A percentile compares a stretch with the other conserved stretches of the same genome.
These are phyloP conservation scores for Drosophila koepferae DNA, from an alignment of 2,888 invertebrate genomes.

Conservation along the genomic window DNA sequence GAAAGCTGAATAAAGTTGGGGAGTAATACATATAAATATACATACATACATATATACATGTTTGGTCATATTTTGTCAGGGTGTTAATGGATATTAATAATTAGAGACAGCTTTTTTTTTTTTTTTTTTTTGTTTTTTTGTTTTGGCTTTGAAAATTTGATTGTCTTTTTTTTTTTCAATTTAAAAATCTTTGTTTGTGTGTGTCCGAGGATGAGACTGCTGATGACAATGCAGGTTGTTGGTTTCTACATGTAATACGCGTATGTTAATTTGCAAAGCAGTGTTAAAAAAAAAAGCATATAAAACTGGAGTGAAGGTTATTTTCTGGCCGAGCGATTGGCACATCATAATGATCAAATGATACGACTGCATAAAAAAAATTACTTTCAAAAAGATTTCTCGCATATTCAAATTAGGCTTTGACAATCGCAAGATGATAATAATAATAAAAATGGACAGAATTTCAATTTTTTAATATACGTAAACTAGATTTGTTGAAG, in stretches of 20 bases:
- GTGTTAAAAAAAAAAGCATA: slow-evolving; percentile 42
- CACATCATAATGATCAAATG: slow-evolving; percentile 25
- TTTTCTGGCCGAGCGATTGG: slow-evolving; percentile 21
- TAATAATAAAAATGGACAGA: neutral
- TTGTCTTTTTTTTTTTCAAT: slow-evolving; percentile 33
- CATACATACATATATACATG: neutral
- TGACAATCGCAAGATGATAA: neutral
- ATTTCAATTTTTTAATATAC: neutral
- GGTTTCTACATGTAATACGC: slow-evolving; percentile 30
- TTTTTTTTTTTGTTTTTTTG: slow-evolving; percentile 37
- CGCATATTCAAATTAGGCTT: neutral
- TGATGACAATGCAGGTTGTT: slow-evolving; percentile 58
- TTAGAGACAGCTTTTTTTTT: slow-evolving; percentile 50
- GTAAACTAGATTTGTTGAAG: neutral
- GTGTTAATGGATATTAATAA: slow-evolving; percentile 71
- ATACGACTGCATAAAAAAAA: slow-evolving; percentile 9
- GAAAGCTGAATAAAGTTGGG: slow-evolving; percentile 47
- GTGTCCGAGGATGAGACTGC: slow-evolving; percentile 11
- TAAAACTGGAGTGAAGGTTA: slow-evolving; percentile 54
- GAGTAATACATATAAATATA: slow-evolving; percentile 1
- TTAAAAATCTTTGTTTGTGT: slow-evolving; percentile 39
- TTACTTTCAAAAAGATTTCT: slow-evolving; percentile 6
- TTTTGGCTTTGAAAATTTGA: slow-evolving; percentile 57
- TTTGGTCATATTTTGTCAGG: slow-evolving; percentile 33
- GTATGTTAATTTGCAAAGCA: slow-evolving; percentile 63